Evolutionary conservation across 2,797 vertebrate genomes (phyloP), one percentile per base, ranked within the genome.

Genomic region (Semotilus atromaculatus): DNA sequence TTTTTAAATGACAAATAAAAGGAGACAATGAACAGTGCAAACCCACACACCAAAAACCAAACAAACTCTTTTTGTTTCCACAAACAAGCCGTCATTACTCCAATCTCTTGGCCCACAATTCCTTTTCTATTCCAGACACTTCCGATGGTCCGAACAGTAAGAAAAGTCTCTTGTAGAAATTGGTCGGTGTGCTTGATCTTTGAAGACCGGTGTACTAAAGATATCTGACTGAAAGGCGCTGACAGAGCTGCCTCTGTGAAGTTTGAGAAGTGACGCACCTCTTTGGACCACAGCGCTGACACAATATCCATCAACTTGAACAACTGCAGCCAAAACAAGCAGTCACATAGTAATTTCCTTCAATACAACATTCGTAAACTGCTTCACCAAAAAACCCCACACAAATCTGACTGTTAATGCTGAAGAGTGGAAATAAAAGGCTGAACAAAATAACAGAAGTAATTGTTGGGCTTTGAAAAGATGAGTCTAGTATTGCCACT

Each of bases 1-100:
- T 78, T 84, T 84, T 73, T 82, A 87, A 85, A 71, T 67, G 58
- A 90, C 94, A 91, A 91, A 88, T 86, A 90, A 88, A 91, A 88
- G 88, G 60, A 87, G 82, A 89, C 79, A 82, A 85, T 90, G 91
- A 91, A 92, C 93, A 95, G 94, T 95, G 94, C 92, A 94, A 95
- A 93, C 89, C 92, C 93, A 94, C 88, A 90, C 90, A 92, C 90
- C 91, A 90, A 92, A 92, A 91, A 79, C 4, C 43, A 45, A 80
- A 90, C 84, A 80, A 75, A 75, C 84, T 78, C 84, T 40, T 48
- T 87, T 90, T 43, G 40, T 86, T 90, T 92, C 88, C 85, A 89
- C 86, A 81, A 88, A 90, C 84, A 82, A 75, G 36, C 55, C 31
- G 36, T 58, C 34, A 53, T 73, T 72, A 71, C 76, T 68, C 53